Percentiles rank a stretch among this genome's conserved stretches.
Conservation (phyloP, 2,888 invertebrate species). For the Andrena flavipes region DNA sequence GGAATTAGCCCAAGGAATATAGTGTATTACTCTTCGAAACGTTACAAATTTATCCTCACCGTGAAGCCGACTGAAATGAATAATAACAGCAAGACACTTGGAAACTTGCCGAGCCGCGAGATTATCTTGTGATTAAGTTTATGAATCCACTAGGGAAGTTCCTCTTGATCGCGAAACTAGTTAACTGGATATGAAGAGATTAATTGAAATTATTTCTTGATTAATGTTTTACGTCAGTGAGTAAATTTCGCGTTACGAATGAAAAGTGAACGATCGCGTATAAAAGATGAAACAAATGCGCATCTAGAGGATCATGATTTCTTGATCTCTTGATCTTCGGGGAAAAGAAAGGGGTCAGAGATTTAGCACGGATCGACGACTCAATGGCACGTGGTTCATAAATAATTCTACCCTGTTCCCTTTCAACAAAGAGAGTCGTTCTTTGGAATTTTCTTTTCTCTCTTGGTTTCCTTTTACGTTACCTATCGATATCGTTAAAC, state of each 20-base stretch:
- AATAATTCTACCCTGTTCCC: constrained; percentile 18
- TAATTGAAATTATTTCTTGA: neutral
- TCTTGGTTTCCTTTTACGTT: neutral
- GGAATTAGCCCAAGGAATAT: neutral
- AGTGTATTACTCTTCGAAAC: neutral
- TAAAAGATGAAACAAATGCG: neutral
- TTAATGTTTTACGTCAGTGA: neutral
- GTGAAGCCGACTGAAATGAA: neutral
- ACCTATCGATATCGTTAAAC: too few relatives aligned
- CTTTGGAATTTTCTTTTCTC: constrained; percentile 8
- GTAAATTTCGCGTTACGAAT: too few relatives aligned
- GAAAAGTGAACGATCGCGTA: neutral
- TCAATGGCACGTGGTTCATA: constrained; percentile 30
- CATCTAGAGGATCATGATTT: neutral
- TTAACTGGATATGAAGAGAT: neutral
- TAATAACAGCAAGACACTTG: neutral
- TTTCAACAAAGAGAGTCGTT: constrained; percentile 5
- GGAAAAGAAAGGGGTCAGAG: neutral
- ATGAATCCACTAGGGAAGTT: constrained; percentile 4
- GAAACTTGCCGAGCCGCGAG: neutral
- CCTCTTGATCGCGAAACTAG: neutral
- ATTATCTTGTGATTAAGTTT: constrained; percentile 3
- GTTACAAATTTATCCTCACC: neutral
- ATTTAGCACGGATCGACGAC: neutral
- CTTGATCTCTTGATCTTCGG: neutral